Percentiles rank a stretch among this genome's conserved stretches.
Conservation (phyloP, 2,113 vertebrate species). For the Elephas maximus region DNA sequence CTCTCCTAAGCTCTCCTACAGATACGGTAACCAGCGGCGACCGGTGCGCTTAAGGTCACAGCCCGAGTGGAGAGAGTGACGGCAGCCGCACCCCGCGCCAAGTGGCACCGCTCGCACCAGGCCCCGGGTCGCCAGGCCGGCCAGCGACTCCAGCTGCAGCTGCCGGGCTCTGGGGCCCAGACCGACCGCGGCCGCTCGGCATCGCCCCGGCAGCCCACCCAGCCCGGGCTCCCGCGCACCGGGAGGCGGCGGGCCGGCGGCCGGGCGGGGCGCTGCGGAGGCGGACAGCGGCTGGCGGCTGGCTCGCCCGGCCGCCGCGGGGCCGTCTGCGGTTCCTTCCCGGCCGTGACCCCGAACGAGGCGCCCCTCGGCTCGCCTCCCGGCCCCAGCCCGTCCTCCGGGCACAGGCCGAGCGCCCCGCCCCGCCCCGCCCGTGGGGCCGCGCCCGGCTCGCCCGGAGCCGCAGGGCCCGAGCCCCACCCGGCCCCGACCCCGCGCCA, state of each 20-base stretch:
- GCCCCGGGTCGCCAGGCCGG: not conserved
- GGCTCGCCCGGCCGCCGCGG: not conserved
- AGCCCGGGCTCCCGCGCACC: not conserved
- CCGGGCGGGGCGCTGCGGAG: not conserved
- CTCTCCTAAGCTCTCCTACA: not conserved
- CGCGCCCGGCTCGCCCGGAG: not conserved
- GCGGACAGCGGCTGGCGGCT: not conserved
- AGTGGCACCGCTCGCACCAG: not conserved
- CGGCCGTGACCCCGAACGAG: not conserved
- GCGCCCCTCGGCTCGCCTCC: too few relatives aligned
- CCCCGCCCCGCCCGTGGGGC: too few relatives aligned
- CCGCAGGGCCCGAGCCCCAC: not conserved
- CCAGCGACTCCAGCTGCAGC: not conserved
- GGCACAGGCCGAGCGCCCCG: not conserved
- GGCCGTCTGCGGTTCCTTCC: not conserved
- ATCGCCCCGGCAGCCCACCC: not conserved
- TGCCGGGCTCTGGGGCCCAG: too few relatives aligned
- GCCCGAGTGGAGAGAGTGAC: not conserved
- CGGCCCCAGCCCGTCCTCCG: not conserved
- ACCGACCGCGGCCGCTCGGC: not conserved
- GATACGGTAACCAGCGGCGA: slow-evolving; percentile 12
- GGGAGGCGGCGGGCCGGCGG: not conserved
- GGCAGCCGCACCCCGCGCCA: not conserved
- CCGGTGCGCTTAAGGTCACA: slow-evolving; percentile 45
- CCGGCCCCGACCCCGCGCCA: too few relatives aligned